These are phyloP conservation scores for Trisateles emortualis DNA, from an alignment of 2,888 invertebrate species.

Conservation along the genomic window DNA sequence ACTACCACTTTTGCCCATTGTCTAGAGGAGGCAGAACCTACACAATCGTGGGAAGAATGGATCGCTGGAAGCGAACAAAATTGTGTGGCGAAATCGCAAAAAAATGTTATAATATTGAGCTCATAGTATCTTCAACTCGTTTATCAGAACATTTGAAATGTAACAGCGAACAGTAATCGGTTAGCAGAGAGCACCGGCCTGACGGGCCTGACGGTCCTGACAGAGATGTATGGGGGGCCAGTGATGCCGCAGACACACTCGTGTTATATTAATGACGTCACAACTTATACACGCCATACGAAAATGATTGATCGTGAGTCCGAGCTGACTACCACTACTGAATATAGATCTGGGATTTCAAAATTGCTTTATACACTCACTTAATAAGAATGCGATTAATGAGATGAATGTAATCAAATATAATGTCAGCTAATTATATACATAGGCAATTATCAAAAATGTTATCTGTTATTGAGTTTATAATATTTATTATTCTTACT, in stretches of 20 bases:
- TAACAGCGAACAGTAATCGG: conserved; percentile 39
- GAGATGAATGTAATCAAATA: not conserved
- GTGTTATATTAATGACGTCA: conserved; percentile 53
- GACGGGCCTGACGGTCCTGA: conserved; percentile 17
- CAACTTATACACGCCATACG: conserved; percentile 38
- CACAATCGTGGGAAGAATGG: too few species aligned
- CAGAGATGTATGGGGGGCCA: conserved; percentile 48
- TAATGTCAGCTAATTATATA: not conserved
- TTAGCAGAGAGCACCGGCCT: conserved; percentile 27
- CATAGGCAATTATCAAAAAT: not conserved
- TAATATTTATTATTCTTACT: too few species aligned
- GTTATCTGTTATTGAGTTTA: too few species aligned
- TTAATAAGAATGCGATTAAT: not conserved
- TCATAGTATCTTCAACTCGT: not conserved
- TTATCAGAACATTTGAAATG: conserved; percentile 23
- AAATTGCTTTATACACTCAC: not conserved
- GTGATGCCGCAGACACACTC: conserved; percentile 43
- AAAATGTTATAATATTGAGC: too few species aligned
- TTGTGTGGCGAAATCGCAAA: too few species aligned
- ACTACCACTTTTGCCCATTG: too few species aligned
- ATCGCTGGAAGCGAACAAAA: too few species aligned
- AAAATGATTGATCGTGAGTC: conserved; percentile 16
- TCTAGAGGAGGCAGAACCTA: too few species aligned
- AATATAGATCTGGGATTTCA: not conserved
- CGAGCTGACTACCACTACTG: not conserved